phyloP scores from a whole-genome alignment of 2,113 vertebrate species.

The Oxyruncus cristatus region DNA sequence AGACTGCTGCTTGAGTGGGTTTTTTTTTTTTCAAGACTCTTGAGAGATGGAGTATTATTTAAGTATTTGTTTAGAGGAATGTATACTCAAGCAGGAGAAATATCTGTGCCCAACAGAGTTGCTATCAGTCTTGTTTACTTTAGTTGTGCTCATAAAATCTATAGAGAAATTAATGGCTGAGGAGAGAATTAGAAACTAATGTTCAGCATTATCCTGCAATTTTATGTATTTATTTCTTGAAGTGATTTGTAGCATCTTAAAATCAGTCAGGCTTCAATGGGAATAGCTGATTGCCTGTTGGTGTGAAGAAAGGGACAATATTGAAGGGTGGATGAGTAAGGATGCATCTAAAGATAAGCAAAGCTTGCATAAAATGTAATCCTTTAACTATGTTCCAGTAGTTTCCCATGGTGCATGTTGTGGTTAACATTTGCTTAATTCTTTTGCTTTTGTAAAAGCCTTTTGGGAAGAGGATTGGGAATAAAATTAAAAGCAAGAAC shows the following conservation, averaged over 20 bases:
- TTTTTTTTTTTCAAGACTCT: slow-evolving; percentile 6
- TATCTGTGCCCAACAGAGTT: background rate
- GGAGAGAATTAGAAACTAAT: background rate
- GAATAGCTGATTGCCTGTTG: background rate
- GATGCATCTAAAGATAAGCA: background rate
- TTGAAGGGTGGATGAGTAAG: background rate
- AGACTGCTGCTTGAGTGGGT: background rate
- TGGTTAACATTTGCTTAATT: background rate
- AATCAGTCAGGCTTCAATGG: background rate
- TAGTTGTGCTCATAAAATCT: background rate
- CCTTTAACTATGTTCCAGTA: background rate
- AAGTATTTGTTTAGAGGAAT: slow-evolving; percentile 51
- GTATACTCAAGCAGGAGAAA: background rate
- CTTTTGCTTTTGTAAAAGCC: background rate
- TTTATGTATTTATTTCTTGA: background rate
- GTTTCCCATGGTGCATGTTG: background rate
- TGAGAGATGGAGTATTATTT: slow-evolving; percentile 10
- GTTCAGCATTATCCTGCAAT: background rate
- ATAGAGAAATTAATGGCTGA: background rate
- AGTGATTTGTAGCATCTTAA: background rate
- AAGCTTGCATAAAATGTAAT: background rate
- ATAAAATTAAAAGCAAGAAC: background rate
- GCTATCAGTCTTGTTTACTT: background rate
- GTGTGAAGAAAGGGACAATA: background rate
- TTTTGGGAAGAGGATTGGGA: background rate